Evolutionary conservation across 2,888 invertebrate genomes (phyloP), one percentile per base, ranked within the genome.

Genomic region (Tupiocoris notatus): DNA sequence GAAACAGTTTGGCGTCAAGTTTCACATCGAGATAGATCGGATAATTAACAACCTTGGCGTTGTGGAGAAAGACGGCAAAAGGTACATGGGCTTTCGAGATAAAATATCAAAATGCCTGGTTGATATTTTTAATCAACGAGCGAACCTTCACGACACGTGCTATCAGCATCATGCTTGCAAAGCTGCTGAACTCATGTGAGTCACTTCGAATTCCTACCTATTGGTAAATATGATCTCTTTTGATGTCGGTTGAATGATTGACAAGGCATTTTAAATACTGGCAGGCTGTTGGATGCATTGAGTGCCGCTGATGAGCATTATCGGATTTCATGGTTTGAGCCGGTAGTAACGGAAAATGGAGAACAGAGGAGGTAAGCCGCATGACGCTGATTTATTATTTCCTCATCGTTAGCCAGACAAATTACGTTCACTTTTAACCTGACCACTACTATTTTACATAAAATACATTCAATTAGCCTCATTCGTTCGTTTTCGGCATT

Each of bases 101-200:
- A 86, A 86, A 78, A 85, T 86, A 77, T 83, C 82, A 54, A 81
- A 83, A 64, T 83, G 83, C 71, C 83, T 88, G 18, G 84, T 85
- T 79, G 85, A 85, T 62, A 82, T 88, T 80, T 88, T 86, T 81
- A 79, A 82, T 21, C 84, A 84, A 0, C 82, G 88, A 76, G 83
- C 83, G 74, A 81, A 82, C 16, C 82, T 88, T 39, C 87, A 88
- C 78, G 78, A 83, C 0, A 78, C 82, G 1, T 87, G 86, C 1
- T 89, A 89, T 81, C 85, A 86, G 79, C 85, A 86, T 78, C 83
- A 84, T 57, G 83, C 84, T 6, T 81, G 81, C n/a, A 81, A 83
- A 75, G 83, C 84, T 17, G 81, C 85, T 20, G 87, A 88, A 79
- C 80, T 81, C 62, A 86, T 87, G 87, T 85, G 82, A 82, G 84